Base-by-base conservation (phyloP, 2,797 vertebrate species). In the Hippoglossus hippoglossus region DNA sequence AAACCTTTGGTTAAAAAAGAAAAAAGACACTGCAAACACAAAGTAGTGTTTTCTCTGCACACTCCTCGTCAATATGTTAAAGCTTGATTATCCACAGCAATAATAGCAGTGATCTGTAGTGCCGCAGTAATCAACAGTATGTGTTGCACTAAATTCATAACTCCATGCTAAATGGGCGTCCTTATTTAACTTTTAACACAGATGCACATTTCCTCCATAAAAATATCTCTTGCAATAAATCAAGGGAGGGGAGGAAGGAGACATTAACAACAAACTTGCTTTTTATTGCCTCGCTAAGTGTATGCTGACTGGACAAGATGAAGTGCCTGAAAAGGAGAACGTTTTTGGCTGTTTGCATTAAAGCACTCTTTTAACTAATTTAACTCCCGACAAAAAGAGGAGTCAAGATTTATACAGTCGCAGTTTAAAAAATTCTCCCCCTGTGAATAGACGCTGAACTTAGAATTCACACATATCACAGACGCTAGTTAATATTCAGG, bases 281-380 rank as follows among this genome's bases (percentile, higher is more conserved):
- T 79, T 84, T 68, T 70, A 87, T 68, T 83, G 74, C 70, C 31
- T 75, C 66, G 34, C 69, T 77, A 77, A 82, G 72, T 50, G 56
- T 2, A 21, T 78, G 70, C 75, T 77, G 81, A 84, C 73, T 77
- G 67, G 69, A 77, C 51, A 73, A 69, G 82, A 82, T 76, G 54
- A 81, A 80, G 58, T 55, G 34, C 60, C 59, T 64, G 59, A 75
- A 67, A 74, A 52, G 24, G 49, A 75, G 59, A 84, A 18, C 7
- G 68, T 72, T 63, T 65, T 11, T 24, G 59, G 53, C 16, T 1
- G 11, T 78, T 78, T 78, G 66, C 67, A 68, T 75, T 73, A 55
- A 73, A 75, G 54, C 60, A 16, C 71, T 73, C 59, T 50, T 79
- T 79, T 60, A 83, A 76, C 46, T 66, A 59, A 81, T 78, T 64